Percentiles rank a stretch among this genome's conserved stretches.
phyloP scores from a whole-genome alignment of 2,888 invertebrate genomes.

The Leucophenga maculata region DNA sequence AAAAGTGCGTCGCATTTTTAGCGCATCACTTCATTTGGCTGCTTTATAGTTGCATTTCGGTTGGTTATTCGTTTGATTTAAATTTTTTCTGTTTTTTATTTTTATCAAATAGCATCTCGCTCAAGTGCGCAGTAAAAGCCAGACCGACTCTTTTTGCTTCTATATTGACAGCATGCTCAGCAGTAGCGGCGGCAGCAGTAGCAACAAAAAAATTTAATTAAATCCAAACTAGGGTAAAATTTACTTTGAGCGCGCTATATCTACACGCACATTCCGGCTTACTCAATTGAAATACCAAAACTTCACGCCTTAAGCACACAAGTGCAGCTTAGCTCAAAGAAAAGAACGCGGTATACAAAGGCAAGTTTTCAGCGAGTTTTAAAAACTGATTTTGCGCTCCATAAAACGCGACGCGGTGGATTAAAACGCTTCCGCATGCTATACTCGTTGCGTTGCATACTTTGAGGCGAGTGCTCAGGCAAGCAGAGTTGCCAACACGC shows the following conservation, averaged over 20 bases:
- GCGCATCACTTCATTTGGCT: no score
- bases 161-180: no score
- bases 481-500: not conserved
- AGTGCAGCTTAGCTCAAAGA: not conserved
- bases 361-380: not conserved
- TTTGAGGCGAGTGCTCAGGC: slow-evolving; percentile 5
- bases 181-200: no score
- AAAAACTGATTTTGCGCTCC: slow-evolving; percentile 20
- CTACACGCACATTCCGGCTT: not conserved
- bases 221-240: not conserved
- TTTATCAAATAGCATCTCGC: no score
- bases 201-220: slow-evolving; percentile 14
- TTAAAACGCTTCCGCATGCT: not conserved
- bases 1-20: no score
- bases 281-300: slow-evolving; percentile 21
- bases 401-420: slow-evolving; percentile 11
- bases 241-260: not conserved
- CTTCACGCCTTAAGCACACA: slow-evolving; percentile 3
- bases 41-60: no score
- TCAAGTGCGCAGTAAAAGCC: no score
- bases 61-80: no score
- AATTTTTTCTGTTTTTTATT: no score
- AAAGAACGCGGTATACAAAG: not conserved
- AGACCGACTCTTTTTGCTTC: no score
- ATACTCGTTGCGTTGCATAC: not conserved